Conservation (phyloP, 2,113 vertebrate genomes). For the Megaceryle torquata region DNA sequence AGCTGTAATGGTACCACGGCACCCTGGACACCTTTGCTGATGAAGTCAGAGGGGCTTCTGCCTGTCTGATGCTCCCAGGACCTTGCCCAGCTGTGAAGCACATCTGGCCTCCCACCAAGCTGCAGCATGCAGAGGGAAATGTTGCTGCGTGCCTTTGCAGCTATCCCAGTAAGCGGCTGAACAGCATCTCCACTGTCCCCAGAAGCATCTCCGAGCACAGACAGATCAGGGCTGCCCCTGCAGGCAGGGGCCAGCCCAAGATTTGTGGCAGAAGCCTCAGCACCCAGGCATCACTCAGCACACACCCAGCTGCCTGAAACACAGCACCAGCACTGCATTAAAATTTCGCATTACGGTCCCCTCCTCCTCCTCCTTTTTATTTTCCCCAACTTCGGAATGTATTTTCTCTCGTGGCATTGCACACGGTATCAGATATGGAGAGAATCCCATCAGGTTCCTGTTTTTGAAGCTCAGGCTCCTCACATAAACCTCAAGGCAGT, state of each 20-base stretch:
- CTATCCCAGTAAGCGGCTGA: not conserved
- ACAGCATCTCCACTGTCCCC: not conserved
- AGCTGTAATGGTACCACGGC: not conserved
- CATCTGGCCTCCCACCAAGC: not conserved
- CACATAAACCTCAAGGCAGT: not conserved
- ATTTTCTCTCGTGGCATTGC: not conserved
- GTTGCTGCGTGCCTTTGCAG: not conserved
- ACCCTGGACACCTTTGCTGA: not conserved
- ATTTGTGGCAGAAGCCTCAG: not conserved
- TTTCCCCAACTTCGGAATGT: not conserved
- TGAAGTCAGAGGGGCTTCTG: not conserved
- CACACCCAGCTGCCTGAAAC: fast-evolving
- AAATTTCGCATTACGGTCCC: not conserved
- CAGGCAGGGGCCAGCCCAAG: not conserved
- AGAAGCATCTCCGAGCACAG: fast-evolving
- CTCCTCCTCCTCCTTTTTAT: not conserved
- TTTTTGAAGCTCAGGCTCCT: not conserved
- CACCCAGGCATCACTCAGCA: not conserved
- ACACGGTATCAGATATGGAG: not conserved
- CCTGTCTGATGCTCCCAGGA: not conserved
- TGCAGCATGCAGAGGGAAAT: not conserved
- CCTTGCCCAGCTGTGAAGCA: not conserved
- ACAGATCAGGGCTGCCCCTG: not conserved
- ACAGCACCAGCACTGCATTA: not conserved
- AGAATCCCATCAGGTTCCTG: not conserved